Evolutionary conservation across 2,113 vertebrate species (phyloP).

Genomic region (Crotophaga sulcirostris): DNA sequence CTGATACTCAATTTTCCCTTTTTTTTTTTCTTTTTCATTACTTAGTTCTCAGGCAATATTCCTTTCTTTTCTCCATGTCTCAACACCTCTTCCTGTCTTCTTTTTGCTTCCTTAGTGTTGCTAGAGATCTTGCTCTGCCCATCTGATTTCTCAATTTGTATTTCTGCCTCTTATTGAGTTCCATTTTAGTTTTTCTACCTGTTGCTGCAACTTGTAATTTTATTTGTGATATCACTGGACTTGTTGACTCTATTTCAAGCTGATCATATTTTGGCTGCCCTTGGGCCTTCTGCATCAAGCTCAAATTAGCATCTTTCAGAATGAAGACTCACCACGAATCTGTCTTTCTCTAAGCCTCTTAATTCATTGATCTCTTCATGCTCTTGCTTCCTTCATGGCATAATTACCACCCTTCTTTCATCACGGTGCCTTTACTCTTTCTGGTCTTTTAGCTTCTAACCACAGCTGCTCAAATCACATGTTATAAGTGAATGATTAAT

Average conservation of each 20-base stretch:
- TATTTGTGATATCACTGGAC: not conserved
- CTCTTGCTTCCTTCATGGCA: not conserved
- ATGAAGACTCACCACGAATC: not conserved
- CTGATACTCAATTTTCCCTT: not conserved
- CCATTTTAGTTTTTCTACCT: not conserved
- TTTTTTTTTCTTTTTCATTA: not conserved
- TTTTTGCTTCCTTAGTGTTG: not conserved
- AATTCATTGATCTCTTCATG: not conserved
- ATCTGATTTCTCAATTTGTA: not conserved
- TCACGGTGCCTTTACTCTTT: not conserved
- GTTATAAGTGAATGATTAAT: not conserved
- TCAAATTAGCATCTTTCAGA: not conserved
- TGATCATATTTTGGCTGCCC: not conserved
- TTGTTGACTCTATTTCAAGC: not conserved
- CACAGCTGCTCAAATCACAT: not conserved
- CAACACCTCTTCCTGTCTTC: not conserved
- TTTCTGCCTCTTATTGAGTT: not conserved
- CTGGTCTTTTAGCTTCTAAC: not conserved
- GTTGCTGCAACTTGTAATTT: not conserved
- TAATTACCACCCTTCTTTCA: not conserved
- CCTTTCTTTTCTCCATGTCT: too few relatives aligned
- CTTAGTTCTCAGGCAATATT: not conserved
- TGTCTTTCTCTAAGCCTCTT: not conserved
- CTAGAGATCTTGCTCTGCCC: not conserved
- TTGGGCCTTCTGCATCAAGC: not conserved